Conservation (phyloP, 1,140 invertebrate species). For the Probaryconus sp. region DNA sequence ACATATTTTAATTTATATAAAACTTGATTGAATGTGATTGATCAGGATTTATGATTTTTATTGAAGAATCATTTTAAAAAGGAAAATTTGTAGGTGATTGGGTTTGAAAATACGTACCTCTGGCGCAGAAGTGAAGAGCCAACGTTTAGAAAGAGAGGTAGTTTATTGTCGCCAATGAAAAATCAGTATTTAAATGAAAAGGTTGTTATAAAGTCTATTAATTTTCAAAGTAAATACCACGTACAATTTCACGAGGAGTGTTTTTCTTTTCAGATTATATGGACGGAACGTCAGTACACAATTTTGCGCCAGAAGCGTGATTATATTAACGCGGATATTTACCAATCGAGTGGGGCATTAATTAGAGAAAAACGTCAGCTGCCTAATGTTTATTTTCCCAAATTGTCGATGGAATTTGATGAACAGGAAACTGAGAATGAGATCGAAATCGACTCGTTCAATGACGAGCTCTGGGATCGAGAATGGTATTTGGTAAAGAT, state of each 20-base stretch:
- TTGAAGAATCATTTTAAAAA: too few relatives aligned
- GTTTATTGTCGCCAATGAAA: conserved; percentile 55
- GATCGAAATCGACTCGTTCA: conserved; percentile 78
- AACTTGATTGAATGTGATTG: too few relatives aligned
- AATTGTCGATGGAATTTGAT: conserved; percentile 8
- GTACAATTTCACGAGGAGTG: background rate
- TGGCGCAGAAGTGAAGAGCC: conserved; percentile 76
- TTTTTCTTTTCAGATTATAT: conserved; percentile 79
- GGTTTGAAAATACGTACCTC: conserved; percentile 80
- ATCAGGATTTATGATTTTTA: too few relatives aligned
- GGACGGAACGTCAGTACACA: conserved; percentile 84
- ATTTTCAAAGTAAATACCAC: conserved; percentile 19
- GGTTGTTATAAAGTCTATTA: conserved; percentile 65
- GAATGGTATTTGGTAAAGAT: conserved; percentile 94
- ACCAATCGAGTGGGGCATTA: conserved; percentile 66
- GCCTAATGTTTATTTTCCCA: background rate
- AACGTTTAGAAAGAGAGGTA: conserved; percentile 69
- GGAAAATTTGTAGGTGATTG: conserved; percentile 77
- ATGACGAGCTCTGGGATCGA: conserved; percentile 91
- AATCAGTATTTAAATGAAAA: conserved; percentile 69
- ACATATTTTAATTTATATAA: too few relatives aligned
- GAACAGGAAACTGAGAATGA: conserved; percentile 8
- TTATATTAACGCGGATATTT: conserved; percentile 66
- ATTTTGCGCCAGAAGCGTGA: conserved; percentile 83
- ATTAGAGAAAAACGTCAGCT: conserved; percentile 67